These are phyloP conservation scores for Agrypnus murinus DNA, from an alignment of 2,888 invertebrate species.

Conservation along the genomic window DNA sequence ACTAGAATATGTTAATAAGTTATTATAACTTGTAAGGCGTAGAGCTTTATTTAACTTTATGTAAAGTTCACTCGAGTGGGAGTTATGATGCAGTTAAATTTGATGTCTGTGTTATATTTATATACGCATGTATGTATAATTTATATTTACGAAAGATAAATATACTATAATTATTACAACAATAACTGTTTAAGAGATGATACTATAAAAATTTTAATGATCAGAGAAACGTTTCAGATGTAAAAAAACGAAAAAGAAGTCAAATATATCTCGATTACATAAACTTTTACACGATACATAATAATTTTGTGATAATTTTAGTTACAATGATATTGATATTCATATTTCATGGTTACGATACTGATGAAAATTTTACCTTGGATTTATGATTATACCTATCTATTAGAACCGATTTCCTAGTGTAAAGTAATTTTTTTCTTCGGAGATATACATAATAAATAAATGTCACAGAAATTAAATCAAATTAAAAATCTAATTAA, in stretches of 20 bases:
- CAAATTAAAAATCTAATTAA: too few species aligned
- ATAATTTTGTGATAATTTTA: neutral
- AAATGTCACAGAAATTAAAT: constrained; percentile 3
- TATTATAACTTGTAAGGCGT: constrained; percentile 46
- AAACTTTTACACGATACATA: neutral
- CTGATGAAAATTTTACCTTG: constrained; percentile 14
- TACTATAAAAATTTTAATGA: constrained; percentile 35
- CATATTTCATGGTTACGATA: neutral
- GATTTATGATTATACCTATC: constrained; percentile 2
- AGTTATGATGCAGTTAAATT: constrained; percentile 51
- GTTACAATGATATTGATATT: constrained; percentile 10
- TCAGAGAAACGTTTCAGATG: neutral
- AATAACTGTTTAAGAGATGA: constrained; percentile 49
- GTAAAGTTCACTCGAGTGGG: constrained; percentile 52
- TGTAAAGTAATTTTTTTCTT: constrained; percentile 13
- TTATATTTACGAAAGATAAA: constrained; percentile 46
- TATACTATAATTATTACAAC: constrained; percentile 53
- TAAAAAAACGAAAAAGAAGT: neutral
- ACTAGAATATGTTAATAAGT: constrained; percentile 56
- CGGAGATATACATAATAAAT: neutral
- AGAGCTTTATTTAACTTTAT: constrained; percentile 47
- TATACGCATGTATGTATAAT: constrained; percentile 43
- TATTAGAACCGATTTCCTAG: constrained; percentile 11
- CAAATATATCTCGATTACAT: neutral
- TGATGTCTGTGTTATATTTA: constrained; percentile 55